Base-by-base conservation (phyloP, 2,888 invertebrate species). In the Geophilus truncorum region DNA sequence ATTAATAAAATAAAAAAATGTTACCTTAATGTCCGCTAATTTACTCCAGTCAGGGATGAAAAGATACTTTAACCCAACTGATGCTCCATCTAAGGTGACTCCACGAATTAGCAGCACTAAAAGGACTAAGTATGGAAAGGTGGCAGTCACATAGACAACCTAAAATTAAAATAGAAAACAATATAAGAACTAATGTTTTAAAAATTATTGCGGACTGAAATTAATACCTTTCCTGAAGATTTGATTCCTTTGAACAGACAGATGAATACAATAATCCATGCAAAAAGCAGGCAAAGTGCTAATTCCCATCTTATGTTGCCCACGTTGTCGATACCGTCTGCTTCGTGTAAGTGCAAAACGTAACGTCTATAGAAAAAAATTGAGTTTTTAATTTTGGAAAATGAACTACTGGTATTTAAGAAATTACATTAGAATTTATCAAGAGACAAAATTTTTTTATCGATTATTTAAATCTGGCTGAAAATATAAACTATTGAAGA, bases 191-290 rank as follows among this genome's bases (percentile, higher is more conserved):
- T 80, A n/a, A 4, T 23, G 3, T 30, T 40, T 82, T 3, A n/a
- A 23, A n/a, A 36, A 6, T 77, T 77, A 23, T 3, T 77, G 15
- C n/a, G 15, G 10, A 76, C 25, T 12, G n/a, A 40, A 12, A 12
- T 36, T 30, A 82, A 77, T 78, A 85, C 86, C 82, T 86, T 86
- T 77, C 86, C 86, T 0, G 86, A 85, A 2, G 85, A 85, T 81
- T 85, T 85, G 80, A 86, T 84, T 23, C 86, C 86, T 81, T 86
- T 86, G 82, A 84, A 84, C 23, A 86, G 83, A 78, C 85, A 85
- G 6, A 85, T 81, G 81, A 85, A 85, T 4, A 86, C 85, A 23
- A 86, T 83, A 45, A 84, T 79, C 86, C 86, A 86, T 23, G 85
- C 85, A 7, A 85, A 77, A 21, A 86, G 83, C 1, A 86, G 83